phyloP scores from a whole-genome alignment of 2,113 vertebrate genomes.

The Sciurus niger region DNA sequence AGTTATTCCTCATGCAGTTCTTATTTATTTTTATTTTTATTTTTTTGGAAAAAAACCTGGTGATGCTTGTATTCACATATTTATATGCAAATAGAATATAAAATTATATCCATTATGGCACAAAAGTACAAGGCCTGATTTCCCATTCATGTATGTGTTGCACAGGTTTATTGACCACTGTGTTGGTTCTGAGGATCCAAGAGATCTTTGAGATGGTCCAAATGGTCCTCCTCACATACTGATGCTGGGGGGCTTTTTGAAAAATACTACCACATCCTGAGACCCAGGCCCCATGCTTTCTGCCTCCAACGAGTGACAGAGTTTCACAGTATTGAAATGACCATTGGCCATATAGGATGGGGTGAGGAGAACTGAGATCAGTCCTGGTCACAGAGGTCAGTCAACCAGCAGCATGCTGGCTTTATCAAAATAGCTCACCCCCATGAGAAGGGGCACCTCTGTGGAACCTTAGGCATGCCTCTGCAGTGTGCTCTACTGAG shows the following conservation, averaged over 20 bases:
- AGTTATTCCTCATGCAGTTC: neutral
- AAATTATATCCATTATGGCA: neutral
- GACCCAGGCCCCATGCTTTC: neutral
- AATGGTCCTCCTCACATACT: neutral
- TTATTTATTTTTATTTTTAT: neutral
- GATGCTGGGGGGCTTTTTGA: neutral
- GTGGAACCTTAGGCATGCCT: neutral
- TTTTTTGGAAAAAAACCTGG: neutral
- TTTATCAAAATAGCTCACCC: neutral
- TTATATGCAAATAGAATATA: neutral
- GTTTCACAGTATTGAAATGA: neutral
- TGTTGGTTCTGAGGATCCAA: neutral
- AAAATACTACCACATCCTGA: rapidly evolving
- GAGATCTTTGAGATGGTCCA: neutral
- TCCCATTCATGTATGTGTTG: rapidly evolving
- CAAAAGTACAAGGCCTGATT: neutral
- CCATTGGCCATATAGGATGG: rapidly evolving
- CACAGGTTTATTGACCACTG: too few species aligned
- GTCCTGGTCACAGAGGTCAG: neutral
- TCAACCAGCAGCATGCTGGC: neutral
- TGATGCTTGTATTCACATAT: neutral
- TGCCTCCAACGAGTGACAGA: neutral
- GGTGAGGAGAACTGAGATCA: neutral
- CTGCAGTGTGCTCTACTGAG: rapidly evolving
- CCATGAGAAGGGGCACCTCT: neutral